Evolutionary conservation across 2,888 invertebrate genomes (phyloP), one percentile per base, ranked within the genome.

Genomic region (Pandemis corylana): DNA sequence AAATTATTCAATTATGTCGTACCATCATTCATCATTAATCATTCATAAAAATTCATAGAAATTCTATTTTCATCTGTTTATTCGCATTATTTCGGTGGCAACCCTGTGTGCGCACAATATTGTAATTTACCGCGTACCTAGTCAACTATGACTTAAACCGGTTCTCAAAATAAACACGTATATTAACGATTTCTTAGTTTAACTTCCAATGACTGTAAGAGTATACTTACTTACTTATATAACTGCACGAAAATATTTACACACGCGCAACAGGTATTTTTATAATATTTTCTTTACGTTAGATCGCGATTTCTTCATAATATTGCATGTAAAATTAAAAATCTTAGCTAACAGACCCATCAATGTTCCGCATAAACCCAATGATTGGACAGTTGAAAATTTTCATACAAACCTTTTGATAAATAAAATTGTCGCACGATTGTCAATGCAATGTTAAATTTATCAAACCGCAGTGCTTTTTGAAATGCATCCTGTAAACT

Each of bases 401-500:
- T 36, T 36, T 36, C 20, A 36, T 36, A 36, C 1, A 36, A 36
- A 36, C 28, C 28, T 36, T 36, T 36, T 36, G 2, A 36, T 36
- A 36, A 36, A 36, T 36, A 36, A 36, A 36, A 36, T 36, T 36
- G 28, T 36, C 28, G 28, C 12, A 59, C 28, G n/a, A 65, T 49
- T 46, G 5, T 2, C 4, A 20, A n/a, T 5, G 5, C 12, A 36
- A 5, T 28, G 7, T 7, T 4, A 7, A 7, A 0, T 46, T 46
- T 84, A 84, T 83, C 83, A 83, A 78, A 82, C 84, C 82, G 82
- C 78, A 82, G 82, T 80, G 82, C 80, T 79, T 82, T 81, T 81
- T 80, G 71, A 76, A 77, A 78, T 79, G 78, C 84, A 86, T 83
- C 83, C 83, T 85, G 84, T 84, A 87, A 87, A 92, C 86, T 87